Evolutionary conservation across 1,140 invertebrate genomes (phyloP), one percentile per base, ranked within the genome.

Genomic region (Drosophila arawakana): DNA sequence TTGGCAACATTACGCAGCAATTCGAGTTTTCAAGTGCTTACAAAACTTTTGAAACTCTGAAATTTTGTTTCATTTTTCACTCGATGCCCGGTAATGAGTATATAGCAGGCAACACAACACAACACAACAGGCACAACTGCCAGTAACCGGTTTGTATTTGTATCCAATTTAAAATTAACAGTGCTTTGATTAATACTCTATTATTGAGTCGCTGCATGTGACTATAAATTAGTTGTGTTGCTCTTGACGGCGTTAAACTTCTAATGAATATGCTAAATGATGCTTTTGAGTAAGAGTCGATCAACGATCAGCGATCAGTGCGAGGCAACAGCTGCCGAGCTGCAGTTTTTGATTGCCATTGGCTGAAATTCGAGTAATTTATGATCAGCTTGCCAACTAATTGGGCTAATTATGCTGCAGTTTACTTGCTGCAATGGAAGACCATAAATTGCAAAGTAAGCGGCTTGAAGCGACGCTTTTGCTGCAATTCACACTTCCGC

Each of bases 141-240:
- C 21, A 18, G 44, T 49, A 85, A 90, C 85, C 76, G 79, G 84
- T 84, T 89, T 41, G 78, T 11, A 52, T 50, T 78, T 54, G 78
- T 77, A 80, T 68, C 68, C 79, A 82, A 88, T 88, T 89, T 89
- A 49, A 83, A 89, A 89, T 88, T 83, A 88, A 88, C 83, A 81
- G 80, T 89, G 81, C 74, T 89, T 89, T 84, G 77, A 89, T 88
- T 89, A 88, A 89, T 88, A 80, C 84, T 46, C 83, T 69, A 88
- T 86, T 88, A 86, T 82, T 79, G 52, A 73, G 34, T 44, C 80
- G 62, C 84, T 78, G 77, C 84, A 83, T 89, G 83, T 63, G 77
- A 67, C 80, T 72, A 78, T 74, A 72, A 67, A 80, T 80, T 74
- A 82, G 30, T 34, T 44, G 54, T n/a, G 18, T 55, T 47, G 15